Evolutionary conservation across 2,113 vertebrate genomes (phyloP), one percentile per base, ranked within the genome.

Genomic region (Glaucomys volans): DNA sequence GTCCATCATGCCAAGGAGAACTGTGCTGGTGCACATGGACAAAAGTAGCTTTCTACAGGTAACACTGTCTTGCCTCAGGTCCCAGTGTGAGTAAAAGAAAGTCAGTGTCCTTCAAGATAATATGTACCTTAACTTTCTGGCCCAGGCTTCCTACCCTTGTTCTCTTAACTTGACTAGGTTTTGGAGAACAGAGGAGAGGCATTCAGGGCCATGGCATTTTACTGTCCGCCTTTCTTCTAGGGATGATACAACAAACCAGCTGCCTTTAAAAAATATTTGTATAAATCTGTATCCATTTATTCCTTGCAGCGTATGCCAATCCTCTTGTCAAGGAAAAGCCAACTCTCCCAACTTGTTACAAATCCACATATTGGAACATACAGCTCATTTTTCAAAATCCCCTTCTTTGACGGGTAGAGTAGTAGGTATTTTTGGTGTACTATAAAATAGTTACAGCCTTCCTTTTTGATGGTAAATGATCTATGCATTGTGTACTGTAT

Each of bases 181-280:
- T 8, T 8, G 24, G 59, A 22, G 24, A 28, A 59, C 57, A 59
- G 59, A 62, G 9, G 28, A 28, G 20, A 28, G 59, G 59, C 59
- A 62, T 62, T 62, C 8, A 26, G 24, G 54, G 8, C 59, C 22
- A 8, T 62, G 24, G 59, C 26, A 11, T 28, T 62, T 62, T 62
- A 24, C 59, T 62, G 59, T 62, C 59, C 59, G 3, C 24, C 59
- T 62, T 59, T 59, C 7, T 59, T 62, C 9, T 59, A 59, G 59
- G 59, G 59, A 28, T 62, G 59, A 62, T 28, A 62, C 59, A 62
- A 7, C 54, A 94, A 90, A 24, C 74, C 54, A 92, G 44, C 32
- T 86, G 20, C 37, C 75, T 94, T 95, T 71, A 92, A 95, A 97
- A 97, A 97, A 84, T 83, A 95, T 92, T 75, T 96, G 57, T 79